These are phyloP conservation scores for Martes martes DNA, from an alignment of 2,113 vertebrate genomes.

Conservation along the genomic window DNA sequence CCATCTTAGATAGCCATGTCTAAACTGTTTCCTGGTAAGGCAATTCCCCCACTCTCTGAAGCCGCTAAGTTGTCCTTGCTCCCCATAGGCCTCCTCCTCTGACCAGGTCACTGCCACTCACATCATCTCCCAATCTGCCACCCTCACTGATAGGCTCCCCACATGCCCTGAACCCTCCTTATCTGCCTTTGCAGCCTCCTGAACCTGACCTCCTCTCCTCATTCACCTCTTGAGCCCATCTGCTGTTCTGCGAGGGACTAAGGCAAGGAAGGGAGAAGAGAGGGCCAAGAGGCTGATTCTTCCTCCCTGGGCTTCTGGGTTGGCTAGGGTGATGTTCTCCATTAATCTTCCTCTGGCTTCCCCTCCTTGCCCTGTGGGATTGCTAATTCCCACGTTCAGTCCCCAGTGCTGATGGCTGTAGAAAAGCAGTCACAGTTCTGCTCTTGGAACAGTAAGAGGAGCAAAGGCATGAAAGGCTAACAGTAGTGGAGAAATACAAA, in stretches of 20 bases:
- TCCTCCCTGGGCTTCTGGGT: not conserved
- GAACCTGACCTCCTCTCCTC: not conserved
- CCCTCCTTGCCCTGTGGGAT: not conserved
- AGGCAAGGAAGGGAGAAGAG: not conserved
- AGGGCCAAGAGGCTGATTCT: not conserved
- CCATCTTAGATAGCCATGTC: too few relatives aligned
- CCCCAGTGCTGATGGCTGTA: not conserved
- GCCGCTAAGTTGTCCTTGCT: rapidly evolving
- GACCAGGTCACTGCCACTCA: not conserved
- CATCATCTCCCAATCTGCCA: not conserved
- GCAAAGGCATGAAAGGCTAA: not conserved
- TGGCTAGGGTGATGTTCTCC: not conserved
- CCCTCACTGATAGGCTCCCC: not conserved
- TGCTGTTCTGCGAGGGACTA: not conserved
- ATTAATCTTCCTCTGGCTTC: not conserved
- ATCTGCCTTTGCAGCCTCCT: not conserved
- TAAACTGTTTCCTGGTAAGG: not conserved
- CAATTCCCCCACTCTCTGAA: not conserved
- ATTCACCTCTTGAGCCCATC: not conserved
- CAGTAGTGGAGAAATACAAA: not conserved
- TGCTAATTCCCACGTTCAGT: not conserved
- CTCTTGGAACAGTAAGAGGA: not conserved
- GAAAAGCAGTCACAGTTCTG: not conserved
- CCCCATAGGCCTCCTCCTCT: not conserved
- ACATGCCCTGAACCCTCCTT: rapidly evolving